A percentile compares a stretch with the other conserved stretches of the same genome.
These are phyloP conservation scores for Antedon mediterranea DNA, from an alignment of 53 echinoderm and acorn worm genomes.

Conservation along the genomic window DNA sequence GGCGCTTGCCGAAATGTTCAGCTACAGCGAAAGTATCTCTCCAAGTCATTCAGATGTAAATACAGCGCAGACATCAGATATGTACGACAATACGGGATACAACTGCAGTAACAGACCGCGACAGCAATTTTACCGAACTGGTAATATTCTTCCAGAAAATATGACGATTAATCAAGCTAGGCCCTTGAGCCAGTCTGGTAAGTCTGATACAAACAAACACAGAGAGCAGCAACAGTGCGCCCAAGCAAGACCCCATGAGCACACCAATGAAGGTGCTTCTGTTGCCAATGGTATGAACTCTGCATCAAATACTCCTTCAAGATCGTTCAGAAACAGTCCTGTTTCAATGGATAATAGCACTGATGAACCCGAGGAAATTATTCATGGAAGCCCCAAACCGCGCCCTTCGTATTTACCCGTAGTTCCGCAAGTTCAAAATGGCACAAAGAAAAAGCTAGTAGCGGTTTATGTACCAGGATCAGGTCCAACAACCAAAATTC, in stretches of 20 bases:
- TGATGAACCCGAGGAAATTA: not conserved
- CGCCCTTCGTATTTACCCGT: not conserved
- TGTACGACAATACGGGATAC: slow-evolving; percentile 66
- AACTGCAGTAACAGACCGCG: slow-evolving; percentile 7
- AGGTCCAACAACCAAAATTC: slow-evolving; percentile 73
- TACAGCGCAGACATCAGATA: slow-evolving; percentile 59
- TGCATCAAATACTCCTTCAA: not conserved
- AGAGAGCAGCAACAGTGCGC: slow-evolving; percentile 3
- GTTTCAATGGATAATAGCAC: not conserved
- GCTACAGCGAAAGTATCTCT: slow-evolving; percentile 70
- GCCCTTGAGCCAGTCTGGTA: not conserved
- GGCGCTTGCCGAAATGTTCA: slow-evolving; percentile 14
- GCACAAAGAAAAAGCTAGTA: slow-evolving; percentile 80
- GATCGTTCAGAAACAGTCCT: not conserved
- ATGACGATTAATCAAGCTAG: not conserved
- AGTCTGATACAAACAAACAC: slow-evolving; percentile 19
- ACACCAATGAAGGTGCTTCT: not conserved
- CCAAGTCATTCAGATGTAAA: slow-evolving; percentile 82
- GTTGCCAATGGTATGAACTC: not conserved
- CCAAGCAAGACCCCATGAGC: not conserved
- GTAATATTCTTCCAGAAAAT: not conserved
- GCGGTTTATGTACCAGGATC: slow-evolving; percentile 81
- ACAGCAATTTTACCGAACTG: slow-evolving; percentile 4
- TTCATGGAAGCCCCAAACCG: not conserved
- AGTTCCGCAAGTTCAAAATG: slow-evolving; percentile 31